Evolutionary conservation across 2,797 vertebrate genomes (phyloP).

Genomic region (Meriones psammophilus): DNA sequence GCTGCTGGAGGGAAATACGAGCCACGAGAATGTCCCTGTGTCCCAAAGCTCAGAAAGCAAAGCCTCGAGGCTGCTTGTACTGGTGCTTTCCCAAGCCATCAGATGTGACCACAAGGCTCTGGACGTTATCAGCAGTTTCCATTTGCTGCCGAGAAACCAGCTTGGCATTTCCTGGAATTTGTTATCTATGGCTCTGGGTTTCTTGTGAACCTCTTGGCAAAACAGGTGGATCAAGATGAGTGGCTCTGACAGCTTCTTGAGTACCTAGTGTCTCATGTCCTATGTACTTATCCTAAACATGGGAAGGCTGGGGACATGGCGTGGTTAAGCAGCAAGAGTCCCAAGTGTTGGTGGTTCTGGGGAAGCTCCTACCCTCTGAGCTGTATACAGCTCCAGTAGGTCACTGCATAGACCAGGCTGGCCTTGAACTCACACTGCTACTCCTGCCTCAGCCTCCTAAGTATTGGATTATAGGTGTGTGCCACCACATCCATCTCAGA

Average conservation of each 20-base stretch:
- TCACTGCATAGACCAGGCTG: background rate
- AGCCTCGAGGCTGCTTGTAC: background rate
- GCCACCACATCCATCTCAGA: background rate
- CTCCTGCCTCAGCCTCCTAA: background rate
- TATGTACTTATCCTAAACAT: slow-evolving; percentile 43
- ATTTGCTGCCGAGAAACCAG: slow-evolving; percentile 70
- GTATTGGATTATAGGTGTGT: background rate
- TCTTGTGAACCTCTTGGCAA: slow-evolving; percentile 60
- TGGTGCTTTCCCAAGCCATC: background rate
- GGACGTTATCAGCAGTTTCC: slow-evolving; percentile 55
- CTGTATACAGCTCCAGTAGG: background rate
- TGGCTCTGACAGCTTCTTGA: slow-evolving; percentile 41
- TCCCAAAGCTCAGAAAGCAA: background rate
- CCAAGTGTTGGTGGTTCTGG: background rate
- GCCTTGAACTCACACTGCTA: background rate
- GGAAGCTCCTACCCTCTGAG: background rate
- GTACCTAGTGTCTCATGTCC: background rate
- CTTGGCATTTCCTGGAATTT: slow-evolving; percentile 76
- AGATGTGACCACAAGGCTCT: background rate
- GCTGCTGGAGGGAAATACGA: background rate
- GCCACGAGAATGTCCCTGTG: background rate
- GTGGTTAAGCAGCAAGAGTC: slow-evolving; percentile 22
- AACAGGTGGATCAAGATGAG: slow-evolving; percentile 62
- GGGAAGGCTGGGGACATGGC: background rate
- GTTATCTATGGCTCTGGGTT: slow-evolving; percentile 58